Percentiles rank a stretch among this genome's conserved stretches.
Evolutionary conservation across 2,888 invertebrate genomes (phyloP).

Genomic region (Anodontia alba): DNA sequence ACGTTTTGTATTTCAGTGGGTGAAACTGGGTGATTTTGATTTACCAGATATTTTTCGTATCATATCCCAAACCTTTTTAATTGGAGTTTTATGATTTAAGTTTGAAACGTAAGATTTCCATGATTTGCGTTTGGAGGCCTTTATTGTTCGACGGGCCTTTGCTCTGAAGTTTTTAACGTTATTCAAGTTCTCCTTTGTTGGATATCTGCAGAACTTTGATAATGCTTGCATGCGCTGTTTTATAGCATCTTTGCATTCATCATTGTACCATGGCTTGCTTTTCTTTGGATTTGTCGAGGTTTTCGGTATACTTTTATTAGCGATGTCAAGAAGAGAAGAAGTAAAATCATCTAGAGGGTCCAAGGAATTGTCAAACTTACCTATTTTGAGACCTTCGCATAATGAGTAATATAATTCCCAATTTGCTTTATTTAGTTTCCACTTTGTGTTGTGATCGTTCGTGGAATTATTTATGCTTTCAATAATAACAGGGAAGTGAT

Average conservation of each 20-base stretch:
- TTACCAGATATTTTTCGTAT: neutral
- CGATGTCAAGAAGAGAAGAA: neutral
- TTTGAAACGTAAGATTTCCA: neutral
- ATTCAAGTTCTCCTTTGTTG: neutral
- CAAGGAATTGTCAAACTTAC: neutral
- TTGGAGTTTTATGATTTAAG: neutral
- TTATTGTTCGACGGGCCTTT: neutral
- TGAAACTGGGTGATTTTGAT: neutral
- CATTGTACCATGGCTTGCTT: neutral
- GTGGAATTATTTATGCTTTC: neutral
- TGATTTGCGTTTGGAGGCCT: neutral
- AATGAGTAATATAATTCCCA: neutral
- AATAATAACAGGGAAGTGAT: constrained; percentile 4
- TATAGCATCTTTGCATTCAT: neutral
- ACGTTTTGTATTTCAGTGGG: neutral
- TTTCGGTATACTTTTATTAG: neutral
- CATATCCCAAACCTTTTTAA: neutral
- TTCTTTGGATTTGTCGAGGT: constrained; percentile 2
- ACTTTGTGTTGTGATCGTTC: neutral
- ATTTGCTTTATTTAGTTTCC: neutral
- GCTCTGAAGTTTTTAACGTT: neutral
- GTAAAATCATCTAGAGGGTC: neutral
- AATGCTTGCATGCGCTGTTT: neutral
- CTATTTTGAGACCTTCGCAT: neutral
- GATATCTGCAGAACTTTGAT: neutral